Base-by-base conservation (phyloP, 2,797 vertebrate genomes). In the Clarias platycephalus region DNA sequence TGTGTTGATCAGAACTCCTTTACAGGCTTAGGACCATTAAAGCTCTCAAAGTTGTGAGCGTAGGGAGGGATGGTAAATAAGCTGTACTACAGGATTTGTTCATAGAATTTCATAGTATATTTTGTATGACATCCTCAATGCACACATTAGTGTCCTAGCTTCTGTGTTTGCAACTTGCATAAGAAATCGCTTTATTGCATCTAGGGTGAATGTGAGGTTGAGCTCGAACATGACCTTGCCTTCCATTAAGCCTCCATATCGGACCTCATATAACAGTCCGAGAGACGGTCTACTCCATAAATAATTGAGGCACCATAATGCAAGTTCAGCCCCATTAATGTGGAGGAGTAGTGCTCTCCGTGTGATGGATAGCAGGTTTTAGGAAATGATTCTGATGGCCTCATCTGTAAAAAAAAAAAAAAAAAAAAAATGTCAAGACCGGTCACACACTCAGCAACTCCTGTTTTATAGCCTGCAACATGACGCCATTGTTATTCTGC, bases 341-440 rank as follows among this genome's bases (percentile, higher is more conserved):
- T 26, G 9, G 26, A 16, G 6, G 62, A 8, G 3, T 85, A 74
- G 80, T 37, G 26, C 63, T 67, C 24, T 5, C 24, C 3, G 64
- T 37, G 55, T 86, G 84, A 86, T 74, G 34, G 71, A 76, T 84
- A 71, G 81, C 55, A 85, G 77, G 71, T 62, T 86, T 86, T 84
- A 85, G 78, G 66, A 81, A 85, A 85, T 63, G 58, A 62, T 74
- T 26, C 34, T 18, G 20, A 79, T 63, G 12, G 40, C n/a, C 62
- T 8, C 71, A 62, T 84, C 79, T 82, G 79, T 74, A 26, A 75
- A 83, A 60, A 10, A 44, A 44, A 44, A 44, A 37, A 37, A 37
- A 37, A 37, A 37, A 37, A 37, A 37, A 37, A 37, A 37, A 6
- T 5, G 37, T 37, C 37, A 37, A 37, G 37, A 37, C 37, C 4